A percentile compares a stretch with the other conserved stretches of the same genome.
phyloP scores from a whole-genome alignment of 2,888 invertebrate genomes.

The Diplazon laetatorius region DNA sequence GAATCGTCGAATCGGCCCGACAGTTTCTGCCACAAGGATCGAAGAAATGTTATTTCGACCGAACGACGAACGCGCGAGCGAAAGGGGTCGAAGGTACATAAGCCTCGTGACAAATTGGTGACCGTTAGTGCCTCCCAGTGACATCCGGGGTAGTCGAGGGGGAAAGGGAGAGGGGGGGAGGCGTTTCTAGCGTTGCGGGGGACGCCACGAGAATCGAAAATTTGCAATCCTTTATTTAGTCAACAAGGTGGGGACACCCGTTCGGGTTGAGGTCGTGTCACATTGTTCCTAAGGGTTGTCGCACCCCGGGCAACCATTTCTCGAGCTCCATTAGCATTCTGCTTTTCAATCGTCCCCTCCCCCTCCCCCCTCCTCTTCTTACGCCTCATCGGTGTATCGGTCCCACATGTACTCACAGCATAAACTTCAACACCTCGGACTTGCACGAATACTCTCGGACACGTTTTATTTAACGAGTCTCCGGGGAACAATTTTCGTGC shows the following conservation, averaged over 20 bases:
- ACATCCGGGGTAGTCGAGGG: constrained; percentile 53
- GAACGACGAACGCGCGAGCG: constrained; percentile 13
- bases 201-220: constrained; percentile 68
- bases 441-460: background rate
- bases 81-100: constrained; percentile 61
- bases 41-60: too few species aligned
- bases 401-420: constrained; percentile 6
- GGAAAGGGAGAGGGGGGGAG: constrained; percentile 37
- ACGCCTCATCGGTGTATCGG: background rate
- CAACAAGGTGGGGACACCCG: constrained; percentile 77
- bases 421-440: background rate
- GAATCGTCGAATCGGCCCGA: too few species aligned
- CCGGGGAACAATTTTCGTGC: constrained; percentile 58
- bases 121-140: constrained; percentile 67
- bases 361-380: constrained; percentile 5
- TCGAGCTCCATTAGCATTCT: constrained; percentile 61
- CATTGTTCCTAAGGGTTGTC: constrained; percentile 50
- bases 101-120: constrained; percentile 73
- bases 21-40: too few species aligned
- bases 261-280: constrained; percentile 49
- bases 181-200: constrained; percentile 42
- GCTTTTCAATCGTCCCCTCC: constrained; percentile 23
- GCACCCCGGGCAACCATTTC: constrained; percentile 55
- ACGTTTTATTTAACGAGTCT: constrained; percentile 62
- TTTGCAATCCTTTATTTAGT: constrained; percentile 80